A percentile compares a stretch with the other conserved stretches of the same genome.
Conservation (phyloP, 2,797 vertebrate genomes). For the Bradypodion pumilum region DNA sequence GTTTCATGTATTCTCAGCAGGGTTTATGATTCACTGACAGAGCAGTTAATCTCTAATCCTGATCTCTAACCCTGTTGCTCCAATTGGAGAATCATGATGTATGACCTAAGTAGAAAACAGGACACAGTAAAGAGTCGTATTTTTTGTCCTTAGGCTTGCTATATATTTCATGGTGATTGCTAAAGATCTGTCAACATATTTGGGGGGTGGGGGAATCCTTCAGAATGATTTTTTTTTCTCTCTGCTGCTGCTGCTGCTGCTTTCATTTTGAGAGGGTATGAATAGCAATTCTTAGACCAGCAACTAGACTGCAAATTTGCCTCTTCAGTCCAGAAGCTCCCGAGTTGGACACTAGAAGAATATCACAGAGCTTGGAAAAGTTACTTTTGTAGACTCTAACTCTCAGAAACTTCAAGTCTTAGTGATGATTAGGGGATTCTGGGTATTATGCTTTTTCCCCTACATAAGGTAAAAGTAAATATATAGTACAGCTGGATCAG, state of each 20-base stretch:
- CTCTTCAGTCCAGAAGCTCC: not conserved
- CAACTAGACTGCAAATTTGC: not conserved
- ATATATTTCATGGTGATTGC: slow-evolving; percentile 11
- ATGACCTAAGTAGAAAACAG: not conserved
- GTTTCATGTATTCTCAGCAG: not conserved
- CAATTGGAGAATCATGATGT: not conserved
- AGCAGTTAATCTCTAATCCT: not conserved
- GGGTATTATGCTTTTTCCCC: not conserved
- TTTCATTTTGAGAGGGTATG: not conserved
- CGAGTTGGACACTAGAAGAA: too few species aligned
- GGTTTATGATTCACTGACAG: slow-evolving; percentile 2
- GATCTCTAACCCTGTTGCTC: not conserved
- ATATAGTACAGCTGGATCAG: too few species aligned
- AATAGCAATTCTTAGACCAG: not conserved
- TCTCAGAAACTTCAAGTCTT: too few species aligned
- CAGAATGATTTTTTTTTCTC: not conserved
- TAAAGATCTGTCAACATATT: not conserved
- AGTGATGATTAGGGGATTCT: too few species aligned
- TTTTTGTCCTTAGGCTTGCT: not conserved
- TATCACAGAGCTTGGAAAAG: too few species aligned
- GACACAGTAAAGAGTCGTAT: not conserved
- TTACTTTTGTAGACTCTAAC: too few species aligned
- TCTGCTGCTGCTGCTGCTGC: not conserved
- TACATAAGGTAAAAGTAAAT: not conserved
- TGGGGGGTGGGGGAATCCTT: not conserved